These are phyloP conservation scores for Vultur gryphus DNA, from an alignment of 2,797 vertebrate genomes.

Conservation along the genomic window DNA sequence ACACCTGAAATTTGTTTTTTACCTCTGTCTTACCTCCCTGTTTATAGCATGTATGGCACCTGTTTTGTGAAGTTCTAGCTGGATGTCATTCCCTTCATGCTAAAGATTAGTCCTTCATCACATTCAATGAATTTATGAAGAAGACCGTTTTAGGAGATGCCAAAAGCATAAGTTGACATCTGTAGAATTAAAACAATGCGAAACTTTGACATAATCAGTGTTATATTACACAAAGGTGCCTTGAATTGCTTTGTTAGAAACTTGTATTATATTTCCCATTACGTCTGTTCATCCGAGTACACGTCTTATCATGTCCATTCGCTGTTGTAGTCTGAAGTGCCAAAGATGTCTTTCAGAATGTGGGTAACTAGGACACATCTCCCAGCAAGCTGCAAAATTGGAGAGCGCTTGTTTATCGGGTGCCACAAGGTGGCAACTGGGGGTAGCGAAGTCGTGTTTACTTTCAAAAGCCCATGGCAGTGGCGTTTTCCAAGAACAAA, in stretches of 20 bases:
- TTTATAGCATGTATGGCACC: not conserved
- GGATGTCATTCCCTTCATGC: not conserved
- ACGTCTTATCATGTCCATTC: not conserved
- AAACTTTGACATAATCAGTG: not conserved
- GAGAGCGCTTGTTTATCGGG: not conserved
- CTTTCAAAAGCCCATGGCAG: not conserved
- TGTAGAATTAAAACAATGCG: not conserved
- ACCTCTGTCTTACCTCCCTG: not conserved
- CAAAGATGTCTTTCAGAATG: not conserved
- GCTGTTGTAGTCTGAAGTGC: not conserved
- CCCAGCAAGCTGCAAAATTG: not conserved
- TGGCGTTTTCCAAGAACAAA: not conserved
- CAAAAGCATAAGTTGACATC: not conserved
- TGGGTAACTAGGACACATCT: not conserved
- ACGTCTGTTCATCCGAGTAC: accelerated
- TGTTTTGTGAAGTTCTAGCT: not conserved
- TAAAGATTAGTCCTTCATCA: not conserved
- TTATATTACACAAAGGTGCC: not conserved
- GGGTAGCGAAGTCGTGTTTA: not conserved
- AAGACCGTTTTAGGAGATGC: not conserved
- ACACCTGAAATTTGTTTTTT: not conserved
- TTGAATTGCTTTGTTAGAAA: not conserved
- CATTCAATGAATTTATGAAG: not conserved
- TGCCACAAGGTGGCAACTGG: not conserved
- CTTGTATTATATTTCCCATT: not conserved